Conservation (phyloP, 2,888 invertebrate genomes). For the Alviniconcha strummeri region DNA sequence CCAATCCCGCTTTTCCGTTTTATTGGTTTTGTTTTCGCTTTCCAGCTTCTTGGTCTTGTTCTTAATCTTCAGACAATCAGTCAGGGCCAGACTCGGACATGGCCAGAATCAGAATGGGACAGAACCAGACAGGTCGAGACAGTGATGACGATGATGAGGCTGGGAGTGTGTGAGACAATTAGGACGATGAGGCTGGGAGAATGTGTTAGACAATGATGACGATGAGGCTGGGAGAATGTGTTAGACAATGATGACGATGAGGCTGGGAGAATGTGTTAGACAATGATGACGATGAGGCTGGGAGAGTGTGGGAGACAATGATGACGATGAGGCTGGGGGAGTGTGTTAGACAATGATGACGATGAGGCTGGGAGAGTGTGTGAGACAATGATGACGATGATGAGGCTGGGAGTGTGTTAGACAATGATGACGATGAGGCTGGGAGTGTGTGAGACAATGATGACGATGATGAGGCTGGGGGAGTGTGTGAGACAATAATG, state of each 20-base stretch:
- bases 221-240: background rate
- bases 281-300: background rate
- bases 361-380: too few relatives aligned
- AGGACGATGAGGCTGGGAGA: background rate
- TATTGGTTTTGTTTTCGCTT: too few relatives aligned
- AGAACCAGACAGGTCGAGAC: too few relatives aligned
- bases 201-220: background rate
- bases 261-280: too few relatives aligned
- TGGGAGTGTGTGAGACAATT: background rate
- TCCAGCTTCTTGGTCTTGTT: too few relatives aligned
- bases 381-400: conserved; percentile 1
- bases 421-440: background rate
- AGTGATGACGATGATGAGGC: conserved; percentile 6
- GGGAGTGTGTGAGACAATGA: background rate
- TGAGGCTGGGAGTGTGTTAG: background rate
- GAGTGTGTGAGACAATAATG: background rate
- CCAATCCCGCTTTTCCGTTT: too few relatives aligned
- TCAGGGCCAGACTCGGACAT: too few relatives aligned
- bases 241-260: too few relatives aligned
- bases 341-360: too few relatives aligned
- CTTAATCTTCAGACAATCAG: too few relatives aligned
- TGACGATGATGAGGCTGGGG: background rate
- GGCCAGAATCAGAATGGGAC: too few relatives aligned
- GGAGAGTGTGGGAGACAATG: background rate
- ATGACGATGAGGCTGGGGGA: background rate